These are phyloP conservation scores for Sparus aurata DNA, from an alignment of 2,797 vertebrate species.

Conservation along the genomic window DNA sequence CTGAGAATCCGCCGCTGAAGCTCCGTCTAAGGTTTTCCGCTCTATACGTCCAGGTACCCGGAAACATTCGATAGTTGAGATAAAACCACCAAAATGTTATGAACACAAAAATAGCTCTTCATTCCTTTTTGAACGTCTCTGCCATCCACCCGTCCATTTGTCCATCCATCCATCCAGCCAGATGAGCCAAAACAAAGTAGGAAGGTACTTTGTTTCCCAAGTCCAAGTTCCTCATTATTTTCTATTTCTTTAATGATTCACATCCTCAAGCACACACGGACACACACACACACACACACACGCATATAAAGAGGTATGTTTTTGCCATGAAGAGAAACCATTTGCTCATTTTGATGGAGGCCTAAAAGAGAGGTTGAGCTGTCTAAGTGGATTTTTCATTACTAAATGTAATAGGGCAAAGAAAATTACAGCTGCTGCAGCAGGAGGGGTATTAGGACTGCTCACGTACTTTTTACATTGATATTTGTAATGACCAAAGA, in stretches of 20 bases:
- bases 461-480: constrained; percentile 79
- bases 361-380: constrained; percentile 87
- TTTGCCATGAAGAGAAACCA: constrained; percentile 82
- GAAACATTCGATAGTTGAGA: constrained; percentile 14
- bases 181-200: constrained; percentile 60
- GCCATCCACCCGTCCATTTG: constrained; percentile 6
- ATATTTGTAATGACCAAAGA: constrained; percentile 80
- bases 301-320: constrained; percentile 59
- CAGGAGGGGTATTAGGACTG: constrained; percentile 83
- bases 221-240: constrained; percentile 71
- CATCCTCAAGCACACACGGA: constrained; percentile 54
- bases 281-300: constrained; percentile 18
- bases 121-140: constrained; percentile 40
- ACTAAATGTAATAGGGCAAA: constrained; percentile 89
- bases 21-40: background rate
- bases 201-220: constrained; percentile 56
- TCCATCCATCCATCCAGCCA: constrained; percentile 36
- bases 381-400: constrained; percentile 93
- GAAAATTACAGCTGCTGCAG: constrained; percentile 89
- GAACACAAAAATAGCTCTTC: constrained; percentile 32
- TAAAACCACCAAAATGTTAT: constrained; percentile 10
- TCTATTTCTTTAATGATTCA: constrained; percentile 74
- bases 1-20: background rate
- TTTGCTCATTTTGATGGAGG: constrained; percentile 91
- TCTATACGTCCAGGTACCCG: background rate